Evolutionary conservation across 2,888 invertebrate genomes (phyloP).

Genomic region (Synanthedon vespiformis): DNA sequence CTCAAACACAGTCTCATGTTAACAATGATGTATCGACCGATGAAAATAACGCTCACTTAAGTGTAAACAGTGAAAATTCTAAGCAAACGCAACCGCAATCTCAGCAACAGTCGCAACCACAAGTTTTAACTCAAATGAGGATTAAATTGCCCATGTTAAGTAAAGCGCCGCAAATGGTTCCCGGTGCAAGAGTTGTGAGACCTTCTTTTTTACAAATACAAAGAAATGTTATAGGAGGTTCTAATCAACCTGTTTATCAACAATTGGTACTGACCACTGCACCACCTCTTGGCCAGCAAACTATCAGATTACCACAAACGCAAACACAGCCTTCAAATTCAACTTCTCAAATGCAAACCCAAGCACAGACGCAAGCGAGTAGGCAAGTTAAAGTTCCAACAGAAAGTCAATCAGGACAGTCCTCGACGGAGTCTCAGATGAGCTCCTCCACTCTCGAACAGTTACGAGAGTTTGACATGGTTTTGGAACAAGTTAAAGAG

Average conservation of each 20-base stretch:
- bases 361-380: conserved; percentile 31
- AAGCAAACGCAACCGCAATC: conserved; percentile 14
- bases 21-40: conserved; percentile 32
- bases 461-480: conserved; percentile 83
- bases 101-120: conserved; percentile 23
- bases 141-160: conserved; percentile 65
- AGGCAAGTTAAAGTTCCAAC: conserved; percentile 35
- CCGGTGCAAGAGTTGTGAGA: conserved; percentile 68
- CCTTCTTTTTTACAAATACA: conserved; percentile 72
- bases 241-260: conserved; percentile 65
- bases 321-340: conserved; percentile 9
- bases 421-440: conserved; percentile 70
- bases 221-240: conserved; percentile 70
- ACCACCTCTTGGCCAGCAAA: conserved; percentile 54
- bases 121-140: conserved; percentile 65
- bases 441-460: conserved; percentile 84
- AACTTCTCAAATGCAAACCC: background rate
- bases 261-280: conserved; percentile 62
- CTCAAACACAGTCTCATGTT: conserved; percentile 35
- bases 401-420: conserved; percentile 43
- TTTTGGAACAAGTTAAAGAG: conserved; percentile 84
- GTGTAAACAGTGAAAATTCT: conserved; percentile 29
- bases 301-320: conserved; percentile 47
- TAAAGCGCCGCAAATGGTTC: conserved; percentile 66
- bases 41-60: conserved; percentile 34